These are phyloP conservation scores for Drymodes brunneopygia DNA, from an alignment of 2,113 vertebrate genomes.

Conservation along the genomic window DNA sequence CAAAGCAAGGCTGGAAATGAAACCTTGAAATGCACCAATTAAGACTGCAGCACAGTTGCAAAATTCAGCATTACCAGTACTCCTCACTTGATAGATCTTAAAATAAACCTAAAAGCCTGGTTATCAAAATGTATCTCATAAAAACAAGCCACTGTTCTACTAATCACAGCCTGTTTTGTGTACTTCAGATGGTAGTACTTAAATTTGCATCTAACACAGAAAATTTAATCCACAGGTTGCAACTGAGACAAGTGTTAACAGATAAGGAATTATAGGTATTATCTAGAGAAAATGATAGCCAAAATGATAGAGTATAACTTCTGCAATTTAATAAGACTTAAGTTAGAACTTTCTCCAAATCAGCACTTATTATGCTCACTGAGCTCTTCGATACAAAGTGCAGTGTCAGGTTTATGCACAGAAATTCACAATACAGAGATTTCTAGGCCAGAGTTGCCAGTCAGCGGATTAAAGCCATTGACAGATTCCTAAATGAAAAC, in stretches of 20 bases:
- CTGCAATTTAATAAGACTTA: neutral
- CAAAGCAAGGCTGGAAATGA: neutral
- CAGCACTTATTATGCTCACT: conserved; percentile 4
- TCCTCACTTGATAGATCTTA: neutral
- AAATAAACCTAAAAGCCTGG: neutral
- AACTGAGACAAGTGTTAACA: neutral
- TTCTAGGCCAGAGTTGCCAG: conserved; percentile 65
- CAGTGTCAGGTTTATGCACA: conserved; percentile 76
- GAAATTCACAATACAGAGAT: conserved; percentile 82
- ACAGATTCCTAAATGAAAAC: conserved; percentile 70
- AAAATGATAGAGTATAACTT: neutral
- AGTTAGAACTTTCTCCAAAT: conserved; percentile 15
- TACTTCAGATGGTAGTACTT: neutral
- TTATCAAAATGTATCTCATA: neutral
- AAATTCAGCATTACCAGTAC: neutral
- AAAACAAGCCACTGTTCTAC: neutral
- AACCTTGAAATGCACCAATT: neutral
- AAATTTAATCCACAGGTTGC: neutral
- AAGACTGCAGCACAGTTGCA: neutral
- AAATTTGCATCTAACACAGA: neutral
- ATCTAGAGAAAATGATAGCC: neutral
- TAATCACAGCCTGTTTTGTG: neutral
- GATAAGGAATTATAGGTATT: neutral
- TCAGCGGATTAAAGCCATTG: conserved; percentile 75
- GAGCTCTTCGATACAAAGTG: conserved; percentile 73